Conservation (phyloP, 2,797 vertebrate species). For the Urophycis tenuis region DNA sequence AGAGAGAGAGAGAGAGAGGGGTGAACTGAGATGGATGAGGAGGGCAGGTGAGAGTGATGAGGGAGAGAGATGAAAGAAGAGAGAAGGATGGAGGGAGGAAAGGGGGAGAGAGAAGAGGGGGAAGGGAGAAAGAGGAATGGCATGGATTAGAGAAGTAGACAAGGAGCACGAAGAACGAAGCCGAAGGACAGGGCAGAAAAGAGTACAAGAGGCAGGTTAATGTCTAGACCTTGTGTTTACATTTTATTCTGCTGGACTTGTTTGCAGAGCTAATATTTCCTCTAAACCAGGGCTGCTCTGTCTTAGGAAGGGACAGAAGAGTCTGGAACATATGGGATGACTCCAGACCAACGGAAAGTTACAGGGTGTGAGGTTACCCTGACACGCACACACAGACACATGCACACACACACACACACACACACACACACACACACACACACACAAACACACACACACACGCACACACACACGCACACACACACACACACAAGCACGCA, state of each 20-base stretch:
- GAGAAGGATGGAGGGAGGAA: background rate
- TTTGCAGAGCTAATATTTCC: background rate
- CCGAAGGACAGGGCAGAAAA: background rate
- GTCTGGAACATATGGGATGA: background rate
- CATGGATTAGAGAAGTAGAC: background rate
- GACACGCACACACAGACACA: too few relatives aligned
- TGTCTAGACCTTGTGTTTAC: too few relatives aligned
- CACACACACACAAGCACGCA: background rate
- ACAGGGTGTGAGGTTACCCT: background rate
- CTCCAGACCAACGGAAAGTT: background rate
- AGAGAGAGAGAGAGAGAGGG: background rate
- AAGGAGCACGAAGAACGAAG: background rate
- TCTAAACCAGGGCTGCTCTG: background rate
- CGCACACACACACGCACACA: background rate
- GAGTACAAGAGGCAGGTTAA: background rate
- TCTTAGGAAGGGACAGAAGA: background rate
- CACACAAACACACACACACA: too few relatives aligned
- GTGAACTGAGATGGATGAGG: background rate
- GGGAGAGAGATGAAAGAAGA: too few relatives aligned
- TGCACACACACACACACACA: too few relatives aligned
- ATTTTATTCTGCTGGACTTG: too few relatives aligned
- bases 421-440: too few relatives aligned
- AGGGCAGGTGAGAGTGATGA: background rate
- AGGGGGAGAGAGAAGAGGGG: background rate
- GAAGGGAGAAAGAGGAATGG: constrained; percentile 1